These are phyloP conservation scores for Sebastes glaucus DNA, from an alignment of 2,797 vertebrate genomes.

Conservation along the genomic window DNA sequence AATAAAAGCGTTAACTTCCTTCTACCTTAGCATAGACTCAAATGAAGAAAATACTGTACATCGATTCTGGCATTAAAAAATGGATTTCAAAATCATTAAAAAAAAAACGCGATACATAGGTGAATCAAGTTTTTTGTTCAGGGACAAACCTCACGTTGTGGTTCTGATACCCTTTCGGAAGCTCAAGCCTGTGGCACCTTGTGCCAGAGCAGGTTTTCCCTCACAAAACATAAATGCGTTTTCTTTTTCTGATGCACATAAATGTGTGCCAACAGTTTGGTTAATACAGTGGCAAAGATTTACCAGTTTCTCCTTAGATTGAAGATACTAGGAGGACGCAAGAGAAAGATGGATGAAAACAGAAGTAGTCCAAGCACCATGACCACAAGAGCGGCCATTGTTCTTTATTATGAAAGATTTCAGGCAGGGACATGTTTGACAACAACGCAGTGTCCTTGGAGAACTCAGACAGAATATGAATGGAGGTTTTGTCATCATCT, in stretches of 20 bases:
- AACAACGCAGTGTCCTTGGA: constrained; percentile 89
- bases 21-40: too few species aligned
- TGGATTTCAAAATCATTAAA: too few species aligned
- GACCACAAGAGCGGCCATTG: constrained; percentile 72
- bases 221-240: neutral
- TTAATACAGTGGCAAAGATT: constrained; percentile 16
- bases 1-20: too few species aligned
- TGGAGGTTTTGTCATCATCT: constrained; percentile 74
- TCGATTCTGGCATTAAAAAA: neutral
- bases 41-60: too few species aligned
- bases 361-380: constrained; percentile 26
- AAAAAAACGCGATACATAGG: too few species aligned
- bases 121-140: neutral
- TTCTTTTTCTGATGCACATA: neutral
- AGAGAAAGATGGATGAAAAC: constrained; percentile 25
- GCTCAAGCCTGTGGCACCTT: neutral
- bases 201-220: neutral
- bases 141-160: neutral
- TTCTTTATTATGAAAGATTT: constrained; percentile 86
- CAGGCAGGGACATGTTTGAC: constrained; percentile 70
- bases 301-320: constrained; percentile 32
- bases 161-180: neutral
- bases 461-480: constrained; percentile 84
- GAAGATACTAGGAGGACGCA: constrained; percentile 25
- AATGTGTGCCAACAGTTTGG: constrained; percentile 26